Evolutionary conservation across 2,113 vertebrate genomes (phyloP), one percentile per base, ranked within the genome.

Genomic region (Hippocampus comes): DNA sequence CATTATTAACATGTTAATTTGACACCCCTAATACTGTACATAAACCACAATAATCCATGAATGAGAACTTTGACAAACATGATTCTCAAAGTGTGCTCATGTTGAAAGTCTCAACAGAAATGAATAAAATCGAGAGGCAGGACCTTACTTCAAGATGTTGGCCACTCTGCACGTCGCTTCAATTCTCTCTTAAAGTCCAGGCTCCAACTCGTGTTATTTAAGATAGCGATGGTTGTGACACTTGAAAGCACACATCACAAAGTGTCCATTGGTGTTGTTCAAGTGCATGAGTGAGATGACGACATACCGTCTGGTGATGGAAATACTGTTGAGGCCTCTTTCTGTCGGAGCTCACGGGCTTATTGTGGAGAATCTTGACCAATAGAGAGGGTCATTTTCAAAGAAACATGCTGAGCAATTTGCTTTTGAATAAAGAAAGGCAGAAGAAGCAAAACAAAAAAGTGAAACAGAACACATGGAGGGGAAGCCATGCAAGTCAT

Each of bases 401-500:
- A 72, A 51, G 66, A 41, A 78, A 75, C 76, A 73, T 42, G 5
- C 67, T 9, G 34, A 66, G 20, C 34, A 79, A 65, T 75, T 82
- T 79, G 56, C 67, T 71, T 69, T 70, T 9, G 20, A 71, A 75
- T 71, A 73, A 75, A 8, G 20, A 64, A 72, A 65, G 69, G 59
- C 7, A 12, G 23, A 64, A 41, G 43, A 68, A 70, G 41, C 67
- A 49, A 75, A 53, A 38, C 34, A 38, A 18, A 63, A 59, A 56
- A 67, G 46, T 73, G 63, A 73, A 61, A 68, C 42, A 59, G 49
- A 56, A 60, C 48, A 70, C 63, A 70, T 21, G 25, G 21, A 77
- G 71, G 46, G 25, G 34, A 80, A 30, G 77, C 79, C 67, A 72
- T 84, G 80, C 70, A 42, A 86, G 74, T 80, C 55, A 84, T 86